These are phyloP conservation scores for Podarcis lilfordi DNA, from an alignment of 2,797 vertebrate species.

Conservation along the genomic window DNA sequence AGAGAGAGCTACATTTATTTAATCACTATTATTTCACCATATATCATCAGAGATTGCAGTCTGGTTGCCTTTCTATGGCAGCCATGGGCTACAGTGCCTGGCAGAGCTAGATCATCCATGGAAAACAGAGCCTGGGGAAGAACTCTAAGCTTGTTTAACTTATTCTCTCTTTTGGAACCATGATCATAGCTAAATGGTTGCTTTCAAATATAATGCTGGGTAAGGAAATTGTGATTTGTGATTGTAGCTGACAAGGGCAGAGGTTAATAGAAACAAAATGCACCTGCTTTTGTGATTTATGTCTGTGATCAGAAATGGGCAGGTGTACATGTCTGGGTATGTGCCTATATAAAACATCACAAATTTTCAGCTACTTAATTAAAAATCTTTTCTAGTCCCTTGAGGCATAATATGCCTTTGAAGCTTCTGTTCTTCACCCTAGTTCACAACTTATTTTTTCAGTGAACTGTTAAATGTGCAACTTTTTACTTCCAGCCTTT, in stretches of 20 bases:
- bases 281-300: not conserved
- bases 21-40: not conserved
- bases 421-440: conserved; percentile 60
- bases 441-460: conserved; percentile 72
- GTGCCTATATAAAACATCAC: conserved; percentile 54
- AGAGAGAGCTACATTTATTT: not conserved
- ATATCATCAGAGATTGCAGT: not conserved
- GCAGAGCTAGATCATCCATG: not conserved
- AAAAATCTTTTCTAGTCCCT: conserved; percentile 65
- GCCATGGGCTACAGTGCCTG: not conserved
- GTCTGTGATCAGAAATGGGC: not conserved
- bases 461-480: conserved; percentile 64
- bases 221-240: not conserved
- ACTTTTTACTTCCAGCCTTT: conserved; percentile 66
- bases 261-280: conserved; percentile 35
- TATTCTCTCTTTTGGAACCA: not conserved
- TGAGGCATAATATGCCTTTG: conserved; percentile 58
- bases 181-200: conserved; percentile 6
- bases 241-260: conserved; percentile 30
- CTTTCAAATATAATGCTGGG: conserved; percentile 38
- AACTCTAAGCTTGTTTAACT: not conserved
- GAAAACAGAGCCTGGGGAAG: not conserved
- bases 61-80: not conserved
- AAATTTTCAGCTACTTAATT: conserved; percentile 74
- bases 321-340: conserved; percentile 5